These are phyloP conservation scores for Aptenodytes forsteri DNA, from an alignment of 2,113 vertebrate genomes.

Conservation along the genomic window DNA sequence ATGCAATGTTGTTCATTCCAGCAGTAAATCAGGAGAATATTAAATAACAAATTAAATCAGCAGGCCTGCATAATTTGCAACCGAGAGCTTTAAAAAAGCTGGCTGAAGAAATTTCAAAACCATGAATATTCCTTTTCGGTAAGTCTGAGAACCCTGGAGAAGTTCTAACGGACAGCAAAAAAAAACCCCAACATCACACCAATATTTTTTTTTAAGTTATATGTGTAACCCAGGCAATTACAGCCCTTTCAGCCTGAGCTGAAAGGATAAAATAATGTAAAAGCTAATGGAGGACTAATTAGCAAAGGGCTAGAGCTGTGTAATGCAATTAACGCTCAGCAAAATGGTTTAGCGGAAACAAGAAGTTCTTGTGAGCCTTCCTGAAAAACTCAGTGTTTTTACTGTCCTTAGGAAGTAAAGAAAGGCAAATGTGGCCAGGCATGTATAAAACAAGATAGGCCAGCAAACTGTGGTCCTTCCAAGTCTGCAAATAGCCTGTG, in stretches of 20 bases:
- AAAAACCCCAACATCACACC: not conserved
- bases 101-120: not conserved
- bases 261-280: not conserved
- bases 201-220: not conserved
- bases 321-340: not conserved
- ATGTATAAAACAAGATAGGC: not conserved
- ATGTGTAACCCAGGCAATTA: not conserved
- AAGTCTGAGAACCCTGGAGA: not conserved
- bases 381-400: not conserved
- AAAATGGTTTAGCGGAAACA: not conserved
- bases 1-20: not conserved
- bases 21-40: not conserved
- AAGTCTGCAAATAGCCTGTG: not conserved
- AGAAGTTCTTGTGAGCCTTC: not conserved
- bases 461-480: not conserved
- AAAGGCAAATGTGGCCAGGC: not conserved
- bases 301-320: not conserved
- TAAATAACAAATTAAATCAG: not conserved
- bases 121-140: not conserved
- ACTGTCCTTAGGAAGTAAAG: not conserved
- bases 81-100: not conserved
- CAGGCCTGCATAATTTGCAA: not conserved
- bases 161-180: fast-evolving
- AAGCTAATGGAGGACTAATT: not conserved
- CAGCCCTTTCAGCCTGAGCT: not conserved